Evolutionary conservation across 2,888 invertebrate genomes (phyloP).

Genomic region (Dasysyrphus albostriatus): DNA sequence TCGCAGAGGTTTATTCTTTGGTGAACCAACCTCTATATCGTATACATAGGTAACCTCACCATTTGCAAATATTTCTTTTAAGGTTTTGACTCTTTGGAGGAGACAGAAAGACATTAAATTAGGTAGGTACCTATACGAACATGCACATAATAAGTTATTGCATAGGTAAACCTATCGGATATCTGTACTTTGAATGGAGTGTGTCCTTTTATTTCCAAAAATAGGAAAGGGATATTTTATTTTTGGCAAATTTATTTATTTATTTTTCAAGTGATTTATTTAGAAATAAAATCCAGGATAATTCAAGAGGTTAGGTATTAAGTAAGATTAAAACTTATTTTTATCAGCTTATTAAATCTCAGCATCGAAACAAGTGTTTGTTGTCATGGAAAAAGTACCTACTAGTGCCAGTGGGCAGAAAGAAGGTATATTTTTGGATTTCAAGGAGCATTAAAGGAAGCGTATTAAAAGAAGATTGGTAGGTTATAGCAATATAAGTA

Average conservation of each 20-base stretch:
- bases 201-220: neutral
- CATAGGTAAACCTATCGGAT: neutral
- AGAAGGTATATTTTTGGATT: neutral
- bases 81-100: slow-evolving; percentile 29
- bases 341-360: neutral
- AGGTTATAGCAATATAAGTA: no score
- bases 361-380: neutral
- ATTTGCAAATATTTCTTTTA: slow-evolving; percentile 49
- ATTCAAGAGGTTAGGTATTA: neutral
- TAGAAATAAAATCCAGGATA: no score
- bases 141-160: neutral
- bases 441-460: no score
- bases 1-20: slow-evolving; percentile 31
- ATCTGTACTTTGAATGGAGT: no score
- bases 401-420: neutral
- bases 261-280: neutral
- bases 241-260: neutral
- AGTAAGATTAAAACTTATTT: neutral
- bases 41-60: slow-evolving; percentile 10
- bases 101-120: slow-evolving; percentile 7
- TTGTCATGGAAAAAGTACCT: neutral
- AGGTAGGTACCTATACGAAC: neutral
- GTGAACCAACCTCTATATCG: neutral
- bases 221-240: neutral
- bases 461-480: no score